A percentile compares a stretch with the other conserved stretches of the same genome.
Evolutionary conservation across 2,113 vertebrate genomes (phyloP).

Genomic region (Opisthocomus hoazin): DNA sequence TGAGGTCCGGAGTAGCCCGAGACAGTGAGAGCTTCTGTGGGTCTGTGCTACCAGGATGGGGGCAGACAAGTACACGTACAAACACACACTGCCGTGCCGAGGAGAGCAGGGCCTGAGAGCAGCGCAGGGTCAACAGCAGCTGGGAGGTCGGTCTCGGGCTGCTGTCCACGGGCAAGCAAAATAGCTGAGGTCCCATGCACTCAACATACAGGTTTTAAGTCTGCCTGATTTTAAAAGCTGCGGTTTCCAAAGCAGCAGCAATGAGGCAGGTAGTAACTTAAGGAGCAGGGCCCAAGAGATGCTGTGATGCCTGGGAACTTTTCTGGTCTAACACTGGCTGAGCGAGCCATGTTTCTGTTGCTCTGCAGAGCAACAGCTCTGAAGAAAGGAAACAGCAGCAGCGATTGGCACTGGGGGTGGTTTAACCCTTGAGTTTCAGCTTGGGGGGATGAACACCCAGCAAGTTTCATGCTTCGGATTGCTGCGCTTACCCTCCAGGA

Average conservation of each 20-base stretch:
- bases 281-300: background rate
- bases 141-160: background rate
- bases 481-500: background rate
- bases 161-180: background rate
- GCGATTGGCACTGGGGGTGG: background rate
- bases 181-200: background rate
- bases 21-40: background rate
- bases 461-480: background rate
- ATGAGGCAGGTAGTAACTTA: accelerated
- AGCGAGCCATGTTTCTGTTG: background rate
- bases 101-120: background rate
- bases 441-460: background rate
- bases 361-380: background rate
- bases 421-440: background rate
- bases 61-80: too few relatives aligned
- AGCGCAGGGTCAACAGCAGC: background rate
- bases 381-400: background rate
- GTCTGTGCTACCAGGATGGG: background rate
- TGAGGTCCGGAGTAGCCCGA: background rate
- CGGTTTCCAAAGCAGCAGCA: background rate
- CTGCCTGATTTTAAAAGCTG: background rate
- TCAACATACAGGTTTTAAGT: background rate
- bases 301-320: background rate
- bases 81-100: background rate
- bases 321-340: background rate